Percentiles rank a stretch among this genome's conserved stretches.
Evolutionary conservation across 2,113 vertebrate genomes (phyloP).

Genomic region (Hemicordylus capensis): DNA sequence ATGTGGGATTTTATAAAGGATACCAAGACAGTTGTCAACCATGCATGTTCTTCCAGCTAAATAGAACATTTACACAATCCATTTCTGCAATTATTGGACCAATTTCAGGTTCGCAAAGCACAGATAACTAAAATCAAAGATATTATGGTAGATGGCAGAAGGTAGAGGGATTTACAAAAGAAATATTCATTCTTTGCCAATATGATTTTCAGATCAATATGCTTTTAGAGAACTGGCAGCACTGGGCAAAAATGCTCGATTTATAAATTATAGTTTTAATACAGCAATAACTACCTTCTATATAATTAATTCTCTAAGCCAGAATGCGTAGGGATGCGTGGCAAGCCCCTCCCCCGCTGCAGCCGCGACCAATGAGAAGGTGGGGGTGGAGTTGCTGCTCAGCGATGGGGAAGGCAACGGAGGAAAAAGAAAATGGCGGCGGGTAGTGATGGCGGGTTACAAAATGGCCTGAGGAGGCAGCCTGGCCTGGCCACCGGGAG

Average conservation of each 20-base stretch:
- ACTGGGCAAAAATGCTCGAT: conserved; percentile 44
- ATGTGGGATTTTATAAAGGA: conserved; percentile 32
- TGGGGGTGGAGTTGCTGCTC: too few relatives aligned
- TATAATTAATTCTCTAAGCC: too few relatives aligned
- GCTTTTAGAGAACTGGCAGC: conserved; percentile 56
- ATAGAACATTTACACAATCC: conserved; percentile 10
- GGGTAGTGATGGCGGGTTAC: too few relatives aligned
- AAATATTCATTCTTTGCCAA: conserved; percentile 54
- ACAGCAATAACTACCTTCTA: conserved; percentile 33
- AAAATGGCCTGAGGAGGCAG: too few relatives aligned
- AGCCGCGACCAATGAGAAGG: too few relatives aligned
- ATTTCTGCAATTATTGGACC: not conserved
- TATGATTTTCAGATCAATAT: conserved; percentile 64
- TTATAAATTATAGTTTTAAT: conserved; percentile 59
- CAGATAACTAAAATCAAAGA: not conserved
- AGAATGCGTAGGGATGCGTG: too few relatives aligned
- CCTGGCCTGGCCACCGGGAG: too few relatives aligned
- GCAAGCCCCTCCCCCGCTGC: too few relatives aligned
- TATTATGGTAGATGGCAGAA: conserved; percentile 39
- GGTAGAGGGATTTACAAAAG: conserved; percentile 44
- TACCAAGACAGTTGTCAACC: conserved; percentile 23
- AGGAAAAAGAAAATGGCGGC: too few relatives aligned
- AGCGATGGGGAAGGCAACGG: too few relatives aligned
- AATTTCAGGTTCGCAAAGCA: conserved; percentile 42
- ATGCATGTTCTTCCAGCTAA: not conserved